phyloP scores from a whole-genome alignment of 2,888 invertebrate species.

The Hirtodrosophila histrioides region DNA sequence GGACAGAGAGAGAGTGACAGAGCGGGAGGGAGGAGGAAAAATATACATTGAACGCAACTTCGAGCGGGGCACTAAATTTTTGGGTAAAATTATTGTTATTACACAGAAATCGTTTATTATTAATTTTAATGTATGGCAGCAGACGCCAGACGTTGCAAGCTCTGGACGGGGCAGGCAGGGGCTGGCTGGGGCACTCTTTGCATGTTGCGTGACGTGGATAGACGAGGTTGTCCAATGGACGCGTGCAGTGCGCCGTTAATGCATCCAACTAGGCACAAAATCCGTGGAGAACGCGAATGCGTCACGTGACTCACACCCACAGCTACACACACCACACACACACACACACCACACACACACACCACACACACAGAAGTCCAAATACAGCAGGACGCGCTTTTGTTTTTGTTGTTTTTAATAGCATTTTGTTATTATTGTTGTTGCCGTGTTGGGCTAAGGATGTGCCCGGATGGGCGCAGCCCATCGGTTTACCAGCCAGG shows the following conservation, averaged over 20 bases:
- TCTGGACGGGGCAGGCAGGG: background rate
- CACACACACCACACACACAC: conserved; percentile 32
- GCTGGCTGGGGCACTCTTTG: conserved; percentile 20
- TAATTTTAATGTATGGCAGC: conserved; percentile 81
- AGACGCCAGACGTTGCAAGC: conserved; percentile 39
- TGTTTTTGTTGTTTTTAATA: conserved; percentile 46
- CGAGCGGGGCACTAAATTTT: conserved; percentile 67
- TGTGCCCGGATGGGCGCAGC: conserved; percentile 74
- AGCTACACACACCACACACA: conserved; percentile 18
- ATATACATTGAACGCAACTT: conserved; percentile 39
- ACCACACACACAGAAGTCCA: conserved; percentile 34
- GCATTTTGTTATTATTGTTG: conserved; percentile 24
- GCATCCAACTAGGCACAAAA: conserved; percentile 59
- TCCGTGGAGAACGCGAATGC: conserved; percentile 61
- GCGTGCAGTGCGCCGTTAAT: conserved; percentile 57
- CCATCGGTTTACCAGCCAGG: conserved; percentile 1
- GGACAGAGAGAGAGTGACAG: background rate
- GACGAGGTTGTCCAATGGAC: conserved; percentile 40
- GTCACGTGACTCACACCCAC: conserved; percentile 73
- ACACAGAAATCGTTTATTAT: conserved; percentile 82
- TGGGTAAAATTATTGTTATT: conserved; percentile 81
- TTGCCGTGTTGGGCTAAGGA: conserved; percentile 62
- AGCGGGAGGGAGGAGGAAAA: conserved; percentile 5
- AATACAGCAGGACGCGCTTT: conserved; percentile 29
- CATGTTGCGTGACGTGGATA: conserved; percentile 65